phyloP scores from a whole-genome alignment of 1,140 invertebrate species.

The Aphelenchoides avenae region DNA sequence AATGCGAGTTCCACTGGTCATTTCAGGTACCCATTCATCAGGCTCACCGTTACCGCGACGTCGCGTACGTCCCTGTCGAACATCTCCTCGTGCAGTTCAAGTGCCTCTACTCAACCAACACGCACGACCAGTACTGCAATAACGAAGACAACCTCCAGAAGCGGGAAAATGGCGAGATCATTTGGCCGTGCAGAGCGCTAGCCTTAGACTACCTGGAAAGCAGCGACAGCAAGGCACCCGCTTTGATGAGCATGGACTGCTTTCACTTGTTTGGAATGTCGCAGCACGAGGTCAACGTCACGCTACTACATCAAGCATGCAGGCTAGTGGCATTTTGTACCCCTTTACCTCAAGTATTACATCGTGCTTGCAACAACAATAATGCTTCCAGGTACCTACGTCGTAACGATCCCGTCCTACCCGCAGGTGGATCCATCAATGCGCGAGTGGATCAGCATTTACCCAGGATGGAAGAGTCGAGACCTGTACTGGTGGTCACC shows the following conservation, averaged over 20 bases:
- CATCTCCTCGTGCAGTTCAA: conserved; percentile 38
- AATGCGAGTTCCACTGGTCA: no score
- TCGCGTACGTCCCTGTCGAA: conserved; percentile 13
- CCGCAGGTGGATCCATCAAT: conserved; percentile 41
- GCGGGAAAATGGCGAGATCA: conserved; percentile 30
- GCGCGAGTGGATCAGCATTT: conserved; percentile 13
- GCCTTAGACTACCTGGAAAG: no score
- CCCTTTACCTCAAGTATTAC: no score
- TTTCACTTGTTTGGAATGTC: conserved; percentile 49
- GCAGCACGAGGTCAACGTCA: conserved; percentile 47
- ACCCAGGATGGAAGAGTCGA: background rate
- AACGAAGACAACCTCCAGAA: conserved; percentile 38
- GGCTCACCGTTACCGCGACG: conserved; percentile 41
- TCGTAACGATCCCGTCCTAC: conserved; percentile 38
- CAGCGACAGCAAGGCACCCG: conserved; percentile 5
- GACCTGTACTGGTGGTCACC: conserved; percentile 37
- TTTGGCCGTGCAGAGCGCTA: conserved; percentile 43
- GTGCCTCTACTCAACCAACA: conserved; percentile 45
- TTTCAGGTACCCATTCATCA: conserved; percentile 45
- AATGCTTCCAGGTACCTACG: conserved; percentile 13
- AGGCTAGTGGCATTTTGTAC: no score
- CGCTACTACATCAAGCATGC: conserved; percentile 41
- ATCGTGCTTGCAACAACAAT: conserved; percentile 1
- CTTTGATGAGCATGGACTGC: conserved; percentile 23
- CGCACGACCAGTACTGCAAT: conserved; percentile 49